phyloP scores from a whole-genome alignment of 2,797 vertebrate species.

The Pseudocheirus occidentalis region DNA sequence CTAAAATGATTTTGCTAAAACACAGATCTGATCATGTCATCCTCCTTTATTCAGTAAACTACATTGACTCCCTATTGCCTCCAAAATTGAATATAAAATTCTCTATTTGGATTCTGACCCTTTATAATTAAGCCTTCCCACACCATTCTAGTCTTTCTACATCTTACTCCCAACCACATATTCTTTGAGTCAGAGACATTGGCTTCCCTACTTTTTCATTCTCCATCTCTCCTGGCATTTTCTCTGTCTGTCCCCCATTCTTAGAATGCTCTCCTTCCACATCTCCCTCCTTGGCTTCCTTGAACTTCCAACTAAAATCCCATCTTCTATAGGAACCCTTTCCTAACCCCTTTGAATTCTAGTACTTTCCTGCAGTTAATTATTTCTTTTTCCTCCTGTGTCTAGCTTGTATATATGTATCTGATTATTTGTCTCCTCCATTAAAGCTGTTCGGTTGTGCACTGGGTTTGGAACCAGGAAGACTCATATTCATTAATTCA shows the following conservation, averaged over 20 bases:
- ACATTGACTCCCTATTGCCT: background rate
- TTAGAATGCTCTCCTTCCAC: too few species aligned
- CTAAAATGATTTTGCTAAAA: background rate
- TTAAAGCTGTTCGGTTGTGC: too few species aligned
- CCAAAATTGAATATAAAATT: background rate
- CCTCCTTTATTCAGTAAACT: background rate
- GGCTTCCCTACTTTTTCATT: too few species aligned
- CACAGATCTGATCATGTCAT: background rate
- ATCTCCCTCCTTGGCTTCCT: too few species aligned
- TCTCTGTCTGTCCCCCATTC: too few species aligned
- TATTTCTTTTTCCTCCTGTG: background rate
- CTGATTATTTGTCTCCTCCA: background rate
- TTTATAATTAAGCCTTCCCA: background rate
- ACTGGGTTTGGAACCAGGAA: background rate
- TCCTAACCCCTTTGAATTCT: background rate
- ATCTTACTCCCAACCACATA: too few species aligned
- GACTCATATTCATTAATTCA: background rate
- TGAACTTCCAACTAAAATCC: too few species aligned
- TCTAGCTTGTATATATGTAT: background rate
- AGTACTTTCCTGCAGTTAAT: background rate
- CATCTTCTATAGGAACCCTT: too few species aligned
- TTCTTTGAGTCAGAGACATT: too few species aligned
- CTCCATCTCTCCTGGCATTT: too few species aligned
- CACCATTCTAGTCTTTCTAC: too few species aligned
- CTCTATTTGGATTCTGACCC: background rate